Evolutionary conservation across 1,140 invertebrate genomes (phyloP).

Genomic region (Conopomorpha cramerella): DNA sequence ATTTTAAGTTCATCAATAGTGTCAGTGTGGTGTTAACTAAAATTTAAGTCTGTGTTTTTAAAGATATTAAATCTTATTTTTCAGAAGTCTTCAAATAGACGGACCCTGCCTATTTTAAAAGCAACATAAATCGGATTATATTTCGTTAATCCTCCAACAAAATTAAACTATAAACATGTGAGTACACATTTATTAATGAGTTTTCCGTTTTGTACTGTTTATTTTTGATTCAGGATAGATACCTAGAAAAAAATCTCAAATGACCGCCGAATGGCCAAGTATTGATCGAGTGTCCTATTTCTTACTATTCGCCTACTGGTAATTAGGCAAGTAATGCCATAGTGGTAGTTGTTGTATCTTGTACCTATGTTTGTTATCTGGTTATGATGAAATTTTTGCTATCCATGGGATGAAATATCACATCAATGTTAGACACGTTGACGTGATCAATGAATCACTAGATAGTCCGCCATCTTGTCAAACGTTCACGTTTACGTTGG

Average conservation of each 20-base stretch:
- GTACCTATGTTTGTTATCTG: no score
- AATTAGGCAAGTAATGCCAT: no score
- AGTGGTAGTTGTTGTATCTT: no score
- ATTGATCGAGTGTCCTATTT: no score
- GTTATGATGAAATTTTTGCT: no score
- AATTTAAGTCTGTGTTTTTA: slow-evolving; percentile 3
- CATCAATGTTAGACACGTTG: background rate
- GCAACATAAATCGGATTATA: slow-evolving; percentile 21
- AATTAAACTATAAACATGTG: slow-evolving; percentile 22
- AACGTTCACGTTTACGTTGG: no score
- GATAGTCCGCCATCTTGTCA: background rate
- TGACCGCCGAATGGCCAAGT: no score
- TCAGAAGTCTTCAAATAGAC: slow-evolving; percentile 12
- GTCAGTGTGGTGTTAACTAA: background rate
- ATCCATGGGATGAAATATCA: no score
- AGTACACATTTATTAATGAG: slow-evolving; percentile 15
- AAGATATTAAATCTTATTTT: background rate
- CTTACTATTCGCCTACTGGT: no score
- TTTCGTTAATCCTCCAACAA: slow-evolving; percentile 24
- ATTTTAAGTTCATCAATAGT: background rate
- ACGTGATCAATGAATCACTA: background rate
- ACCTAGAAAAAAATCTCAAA: no score
- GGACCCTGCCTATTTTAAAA: slow-evolving; percentile 29
- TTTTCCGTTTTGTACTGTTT: background rate
- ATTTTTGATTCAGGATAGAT: no score